Conservation (phyloP, 2,888 invertebrate genomes). For the Doris montereyensis region DNA sequence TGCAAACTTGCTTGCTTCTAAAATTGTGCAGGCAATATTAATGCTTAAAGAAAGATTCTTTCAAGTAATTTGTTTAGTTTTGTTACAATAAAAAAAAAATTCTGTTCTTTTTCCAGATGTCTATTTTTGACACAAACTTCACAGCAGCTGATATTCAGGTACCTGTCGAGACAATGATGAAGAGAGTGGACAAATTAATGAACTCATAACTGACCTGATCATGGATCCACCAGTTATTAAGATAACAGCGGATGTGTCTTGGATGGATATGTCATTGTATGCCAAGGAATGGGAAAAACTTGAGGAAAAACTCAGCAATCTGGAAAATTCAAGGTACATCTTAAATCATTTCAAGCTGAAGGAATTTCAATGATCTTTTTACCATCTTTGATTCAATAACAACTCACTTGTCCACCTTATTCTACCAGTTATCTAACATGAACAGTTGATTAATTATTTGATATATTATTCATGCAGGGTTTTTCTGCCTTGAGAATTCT, state of each 20-base stretch:
- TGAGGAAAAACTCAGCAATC: constrained; percentile 27
- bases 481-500: no score
- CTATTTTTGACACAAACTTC: constrained; percentile 14
- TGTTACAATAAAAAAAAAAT: constrained; percentile 32
- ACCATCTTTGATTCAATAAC: no score
- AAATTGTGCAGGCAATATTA: no score
- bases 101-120: constrained; percentile 26
- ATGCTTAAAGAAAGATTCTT: no score
- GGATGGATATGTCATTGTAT: constrained; percentile 46
- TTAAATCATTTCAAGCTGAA: no score
- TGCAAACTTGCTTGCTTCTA: no score
- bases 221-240: constrained; percentile 48
- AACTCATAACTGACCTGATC: constrained; percentile 45
- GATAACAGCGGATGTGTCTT: constrained; percentile 40
- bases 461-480: no score
- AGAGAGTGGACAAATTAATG: constrained; percentile 36
- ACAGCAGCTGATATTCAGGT: constrained; percentile 34
- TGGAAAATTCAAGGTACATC: constrained; percentile 38
- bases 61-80: not conserved
- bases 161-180: constrained; percentile 31
- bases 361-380: no score
- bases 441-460: no score
- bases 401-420: no score
- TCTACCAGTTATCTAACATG: no score
- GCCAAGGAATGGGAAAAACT: constrained; percentile 47